Conservation (phyloP, 1,140 invertebrate genomes). For the Drosophila yakuba region DNA sequence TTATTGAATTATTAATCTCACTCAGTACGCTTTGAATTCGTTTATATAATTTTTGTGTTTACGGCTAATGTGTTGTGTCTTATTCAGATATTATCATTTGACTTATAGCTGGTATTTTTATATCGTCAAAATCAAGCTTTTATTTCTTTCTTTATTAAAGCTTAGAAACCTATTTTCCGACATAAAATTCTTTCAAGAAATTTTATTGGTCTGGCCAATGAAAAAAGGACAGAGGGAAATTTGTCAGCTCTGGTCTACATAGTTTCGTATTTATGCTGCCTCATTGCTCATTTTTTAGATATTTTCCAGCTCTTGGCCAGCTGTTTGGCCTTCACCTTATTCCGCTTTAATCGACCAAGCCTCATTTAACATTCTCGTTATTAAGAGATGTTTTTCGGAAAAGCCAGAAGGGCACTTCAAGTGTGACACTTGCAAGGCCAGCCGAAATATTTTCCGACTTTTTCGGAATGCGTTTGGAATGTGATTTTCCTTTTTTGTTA, state of each 20-base stretch:
- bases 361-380: constrained; percentile 23
- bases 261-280: constrained; percentile 12
- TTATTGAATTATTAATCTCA: too few relatives aligned
- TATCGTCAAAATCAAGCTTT: too few relatives aligned
- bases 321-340: constrained; percentile 57
- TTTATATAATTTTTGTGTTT: too few relatives aligned
- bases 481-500: constrained; percentile 1
- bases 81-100: too few relatives aligned
- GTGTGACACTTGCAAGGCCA: constrained; percentile 31
- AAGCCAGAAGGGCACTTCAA: constrained; percentile 27
- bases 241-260: neutral
- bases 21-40: too few relatives aligned
- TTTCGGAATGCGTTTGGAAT: constrained; percentile 23
- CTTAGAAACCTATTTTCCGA: too few relatives aligned
- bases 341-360: constrained; percentile 56
- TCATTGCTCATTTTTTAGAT: constrained; percentile 24
- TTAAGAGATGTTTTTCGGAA: constrained; percentile 39
- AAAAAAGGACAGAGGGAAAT: neutral
- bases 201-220: neutral
- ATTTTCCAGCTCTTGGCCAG: constrained; percentile 49
- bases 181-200: neutral
- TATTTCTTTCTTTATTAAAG: too few relatives aligned
- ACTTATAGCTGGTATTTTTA: too few relatives aligned
- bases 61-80: too few relatives aligned
- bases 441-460: neutral